A percentile compares a stretch with the other conserved stretches of the same genome.
Conservation (phyloP, 2,797 vertebrate species). For the Diglossa cyanea region DNA sequence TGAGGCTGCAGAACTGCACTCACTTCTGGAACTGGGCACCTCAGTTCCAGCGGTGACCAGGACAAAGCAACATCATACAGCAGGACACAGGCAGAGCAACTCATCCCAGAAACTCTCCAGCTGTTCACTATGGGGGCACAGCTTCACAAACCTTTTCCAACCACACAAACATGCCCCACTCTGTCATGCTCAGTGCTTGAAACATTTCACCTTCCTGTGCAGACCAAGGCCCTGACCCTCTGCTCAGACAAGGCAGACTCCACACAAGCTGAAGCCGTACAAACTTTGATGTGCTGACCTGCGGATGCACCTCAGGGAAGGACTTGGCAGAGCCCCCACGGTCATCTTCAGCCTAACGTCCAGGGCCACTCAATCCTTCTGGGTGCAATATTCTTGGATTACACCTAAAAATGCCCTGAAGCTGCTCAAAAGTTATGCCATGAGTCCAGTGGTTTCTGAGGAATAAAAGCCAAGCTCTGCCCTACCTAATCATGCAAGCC, state of each 20-base stretch:
- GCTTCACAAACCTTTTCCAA: not conserved
- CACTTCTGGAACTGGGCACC: not conserved
- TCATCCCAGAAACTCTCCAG: not conserved
- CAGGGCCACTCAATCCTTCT: not conserved
- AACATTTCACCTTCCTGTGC: not conserved
- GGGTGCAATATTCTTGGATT: not conserved
- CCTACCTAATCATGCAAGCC: not conserved
- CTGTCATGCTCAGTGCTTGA: not conserved
- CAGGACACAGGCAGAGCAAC: not conserved
- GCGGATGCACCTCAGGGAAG: not conserved
- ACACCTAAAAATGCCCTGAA: conserved; percentile 20
- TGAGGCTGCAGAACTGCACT: not conserved
- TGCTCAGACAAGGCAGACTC: not conserved
- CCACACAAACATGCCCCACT: not conserved
- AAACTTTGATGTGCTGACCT: not conserved
- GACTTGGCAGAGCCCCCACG: conserved; percentile 8
- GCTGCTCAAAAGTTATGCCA: not conserved
- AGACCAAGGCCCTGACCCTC: not conserved
- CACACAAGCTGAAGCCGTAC: not conserved
- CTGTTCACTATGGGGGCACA: not conserved
- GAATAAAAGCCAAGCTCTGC: not conserved
- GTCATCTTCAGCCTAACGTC: conserved; percentile 23
- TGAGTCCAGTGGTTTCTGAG: not conserved
- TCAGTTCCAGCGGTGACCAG: not conserved
- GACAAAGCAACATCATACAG: not conserved